These are phyloP conservation scores for Esox lucius DNA, from an alignment of 2,797 vertebrate genomes.

Conservation along the genomic window DNA sequence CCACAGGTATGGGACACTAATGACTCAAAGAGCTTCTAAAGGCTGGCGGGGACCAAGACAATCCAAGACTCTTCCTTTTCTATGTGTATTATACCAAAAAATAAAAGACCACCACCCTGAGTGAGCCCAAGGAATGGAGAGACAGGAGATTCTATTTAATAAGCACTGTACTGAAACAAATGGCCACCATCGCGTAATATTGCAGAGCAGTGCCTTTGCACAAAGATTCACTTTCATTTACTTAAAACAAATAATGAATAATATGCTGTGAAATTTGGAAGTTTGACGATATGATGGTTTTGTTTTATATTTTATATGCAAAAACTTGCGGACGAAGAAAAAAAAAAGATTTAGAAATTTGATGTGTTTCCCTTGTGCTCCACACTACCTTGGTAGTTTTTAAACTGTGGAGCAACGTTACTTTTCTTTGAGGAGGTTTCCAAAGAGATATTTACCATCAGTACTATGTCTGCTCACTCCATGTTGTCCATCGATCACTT, in stretches of 20 bases:
- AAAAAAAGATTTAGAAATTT: slow-evolving; percentile 42
- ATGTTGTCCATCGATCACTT: slow-evolving; percentile 59
- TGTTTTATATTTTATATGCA: slow-evolving; percentile 42
- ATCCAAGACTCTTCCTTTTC: slow-evolving; percentile 83
- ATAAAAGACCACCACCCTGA: slow-evolving; percentile 34
- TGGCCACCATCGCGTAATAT: slow-evolving; percentile 76
- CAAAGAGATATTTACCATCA: slow-evolving; percentile 53
- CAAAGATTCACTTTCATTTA: slow-evolving; percentile 64
- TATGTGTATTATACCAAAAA: slow-evolving; percentile 86
- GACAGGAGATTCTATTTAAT: slow-evolving; percentile 79
- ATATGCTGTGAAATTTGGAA: slow-evolving; percentile 91
- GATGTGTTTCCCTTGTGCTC: slow-evolving; percentile 38
- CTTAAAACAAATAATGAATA: slow-evolving; percentile 66
- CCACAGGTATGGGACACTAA: slow-evolving; percentile 92
- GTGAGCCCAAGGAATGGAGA: slow-evolving; percentile 37
- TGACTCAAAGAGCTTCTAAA: slow-evolving; percentile 69
- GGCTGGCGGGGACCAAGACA: slow-evolving; percentile 81
- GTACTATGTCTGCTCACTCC: slow-evolving; percentile 42
- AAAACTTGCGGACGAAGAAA: slow-evolving; percentile 48
- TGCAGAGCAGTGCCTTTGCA: slow-evolving; percentile 86
- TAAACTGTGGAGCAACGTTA: slow-evolving; percentile 31
- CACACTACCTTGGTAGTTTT: slow-evolving; percentile 30
- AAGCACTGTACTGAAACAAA: slow-evolving; percentile 84
- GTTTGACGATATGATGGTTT: slow-evolving; percentile 77
- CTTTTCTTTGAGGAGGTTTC: slow-evolving; percentile 22